Evolutionary conservation across 2,888 invertebrate genomes (phyloP), one percentile per base, ranked within the genome.

Genomic region (Euphydryas editha): DNA sequence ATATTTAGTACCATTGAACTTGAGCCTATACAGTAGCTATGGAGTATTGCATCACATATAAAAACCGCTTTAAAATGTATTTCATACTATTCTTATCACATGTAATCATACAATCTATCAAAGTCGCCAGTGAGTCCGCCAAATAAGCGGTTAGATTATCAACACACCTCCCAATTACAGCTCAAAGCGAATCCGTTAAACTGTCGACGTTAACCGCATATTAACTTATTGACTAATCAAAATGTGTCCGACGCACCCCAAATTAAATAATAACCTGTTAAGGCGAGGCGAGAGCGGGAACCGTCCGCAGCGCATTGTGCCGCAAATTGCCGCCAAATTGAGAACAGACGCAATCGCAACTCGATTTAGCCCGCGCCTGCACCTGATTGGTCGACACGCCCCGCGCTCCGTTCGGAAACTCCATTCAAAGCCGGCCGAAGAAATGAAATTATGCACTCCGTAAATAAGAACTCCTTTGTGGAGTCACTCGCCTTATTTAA

Each of bases 191-290:
- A 73, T 59, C 74, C 62, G 72, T 76, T 72, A 76, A 76, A 69
- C 75, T 75, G 77, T 78, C 82, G 79, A 80, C 75, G 75, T 78
- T 81, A 84, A 83, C 85, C 85, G 79, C 86, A 77, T 76, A 86
- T 88, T 86, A 89, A 81, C 81, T 82, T 80, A 83, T 84, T 79
- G 82, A 83, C 86, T 88, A 87, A 90, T 90, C 88, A 86, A 80
- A 86, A 86, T 81, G 86, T 88, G 88, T 90, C 90, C 75, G 82
- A 83, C 85, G 85, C 88, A 86, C 87, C 86, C 76, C 79, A 84
- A 86, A 90, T 89, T 88, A 88, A 86, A 87, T 91, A 91, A 91
- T 86, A 87, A 88, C 86, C 84, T 88, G 90, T 88, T 88, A 88
- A 82, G 81, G 80, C 83, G 79, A 76, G 75, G 76, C 77, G 73